Base-by-base conservation (phyloP, 1,140 invertebrate genomes). In the Megathymus violae region DNA sequence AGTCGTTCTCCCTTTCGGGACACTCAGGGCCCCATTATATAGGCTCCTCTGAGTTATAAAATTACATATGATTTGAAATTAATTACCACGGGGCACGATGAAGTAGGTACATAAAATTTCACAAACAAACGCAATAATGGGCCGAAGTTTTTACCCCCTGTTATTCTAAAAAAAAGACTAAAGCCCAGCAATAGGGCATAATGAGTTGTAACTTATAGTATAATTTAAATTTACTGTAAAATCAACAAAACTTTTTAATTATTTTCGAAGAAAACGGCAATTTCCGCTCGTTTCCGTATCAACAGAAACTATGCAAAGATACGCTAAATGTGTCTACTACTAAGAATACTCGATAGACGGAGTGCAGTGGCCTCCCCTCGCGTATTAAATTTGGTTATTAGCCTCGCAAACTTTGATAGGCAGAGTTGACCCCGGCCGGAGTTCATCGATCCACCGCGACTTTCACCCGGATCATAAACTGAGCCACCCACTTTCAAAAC, bases 401-500 rank as follows among this genome's bases (percentile, higher is more conserved):
- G 82, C 73, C 76, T 52, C 73, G 71, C 80, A 86, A 88, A 90
- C 75, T 90, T 90, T 88, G 88, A 90, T 90, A n/a, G n/a, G n/a
- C 82, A 76, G 71, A 78, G 80, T 85, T 86, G 85, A 86, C 84
- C 88, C 83, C 77, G 77, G 74, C 70, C 67, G n/a, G 77, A 77
- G 86, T 81, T 88, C 85, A 90, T 90, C 86, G 88, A 89, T 90
- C 88, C 76, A 81, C 70, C 62, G 74, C 80, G 84, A 90, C 88
- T 90, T 89, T 89, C 88, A 88, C 88, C 82, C 84, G 85, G 80
- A 86, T 88, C 83, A 88, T 88, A 89, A 91, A 91, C 85, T 89
- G 80, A 91, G 85, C 85, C 88, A 89, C 88, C 86, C 76, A 91
- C 86, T 91, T 91, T 88, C 84, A 84, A 88, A 91, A 88, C 85